Percentiles rank a stretch among this genome's conserved stretches.
These are phyloP conservation scores for Zophobas atratus DNA, from an alignment of 1,140 invertebrate species.

Conservation along the genomic window DNA sequence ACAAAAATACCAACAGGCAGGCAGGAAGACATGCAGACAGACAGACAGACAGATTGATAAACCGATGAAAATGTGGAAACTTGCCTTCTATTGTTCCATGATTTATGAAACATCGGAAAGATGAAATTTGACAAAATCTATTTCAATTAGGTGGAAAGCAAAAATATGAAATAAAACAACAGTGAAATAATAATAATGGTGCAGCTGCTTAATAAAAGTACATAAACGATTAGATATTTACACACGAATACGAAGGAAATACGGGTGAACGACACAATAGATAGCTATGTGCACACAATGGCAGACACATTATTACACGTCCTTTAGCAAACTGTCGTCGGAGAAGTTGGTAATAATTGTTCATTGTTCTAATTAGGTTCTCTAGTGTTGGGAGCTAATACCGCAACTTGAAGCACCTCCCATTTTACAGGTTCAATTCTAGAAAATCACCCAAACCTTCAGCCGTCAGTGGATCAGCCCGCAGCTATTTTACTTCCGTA, in stretches of 20 bases:
- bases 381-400: conserved; percentile 30
- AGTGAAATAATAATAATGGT: conserved; percentile 1
- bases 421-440: not conserved
- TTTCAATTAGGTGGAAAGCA: no score
- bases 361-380: conserved; percentile 39
- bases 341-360: conserved; percentile 33
- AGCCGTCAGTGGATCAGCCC: not conserved
- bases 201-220: not conserved
- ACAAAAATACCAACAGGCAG: no score
- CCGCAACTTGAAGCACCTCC: conserved; percentile 15
- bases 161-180: conserved; percentile 5
- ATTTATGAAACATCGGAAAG: no score
- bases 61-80: no score
- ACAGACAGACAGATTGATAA: no score
- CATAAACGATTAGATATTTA: not conserved
- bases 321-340: conserved; percentile 31
- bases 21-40: no score
- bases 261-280: conserved; percentile 18
- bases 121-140: no score
- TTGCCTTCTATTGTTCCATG: no score
- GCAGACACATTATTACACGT: conserved; percentile 39
- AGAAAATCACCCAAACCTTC: not conserved
- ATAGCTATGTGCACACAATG: conserved; percentile 24
- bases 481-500: not conserved
- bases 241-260: conserved; percentile 13